Conservation (phyloP, 2,797 vertebrate species). For the Paratrypauchen microcephalus region DNA sequence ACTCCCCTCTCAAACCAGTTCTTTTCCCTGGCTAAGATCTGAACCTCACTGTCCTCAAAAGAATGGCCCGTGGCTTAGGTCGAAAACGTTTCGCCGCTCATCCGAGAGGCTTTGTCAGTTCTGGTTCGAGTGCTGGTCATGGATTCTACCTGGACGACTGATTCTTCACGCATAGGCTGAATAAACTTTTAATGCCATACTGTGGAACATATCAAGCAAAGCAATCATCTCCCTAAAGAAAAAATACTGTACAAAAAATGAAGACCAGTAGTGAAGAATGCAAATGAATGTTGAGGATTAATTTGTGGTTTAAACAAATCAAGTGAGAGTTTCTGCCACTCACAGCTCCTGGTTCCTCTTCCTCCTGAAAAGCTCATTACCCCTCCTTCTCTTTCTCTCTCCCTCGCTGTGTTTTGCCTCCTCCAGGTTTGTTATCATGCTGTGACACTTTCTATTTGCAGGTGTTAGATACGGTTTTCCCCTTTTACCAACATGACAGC, state of each 20-base stretch:
- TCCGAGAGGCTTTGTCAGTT: too few species aligned
- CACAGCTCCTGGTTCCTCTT: slow-evolving; percentile 29
- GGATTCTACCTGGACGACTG: too few species aligned
- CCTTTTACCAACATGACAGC: slow-evolving; percentile 55
- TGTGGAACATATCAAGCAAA: too few species aligned
- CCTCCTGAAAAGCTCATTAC: slow-evolving; percentile 64
- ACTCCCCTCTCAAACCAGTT: too few species aligned
- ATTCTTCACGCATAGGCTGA: too few species aligned
- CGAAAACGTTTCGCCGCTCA: too few species aligned
- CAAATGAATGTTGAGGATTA: background rate
- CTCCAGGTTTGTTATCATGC: slow-evolving; percentile 66
- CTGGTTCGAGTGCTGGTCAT: too few species aligned
- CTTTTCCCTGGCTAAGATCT: too few species aligned
- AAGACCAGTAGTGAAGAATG: background rate
- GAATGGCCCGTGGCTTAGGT: too few species aligned
- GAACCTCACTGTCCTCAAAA: too few species aligned
- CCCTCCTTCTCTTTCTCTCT: slow-evolving; percentile 30
- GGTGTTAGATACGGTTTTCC: slow-evolving; percentile 60
- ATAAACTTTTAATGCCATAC: too few species aligned
- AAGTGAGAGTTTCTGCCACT: slow-evolving; percentile 28
- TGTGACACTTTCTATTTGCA: slow-evolving; percentile 73
- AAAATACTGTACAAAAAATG: background rate
- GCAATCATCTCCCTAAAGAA: too few species aligned
- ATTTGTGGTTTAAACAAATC: background rate
- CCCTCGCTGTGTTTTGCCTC: slow-evolving; percentile 58